These are phyloP conservation scores for Azemiops feae DNA, from an alignment of 2,113 vertebrate genomes.

Conservation along the genomic window DNA sequence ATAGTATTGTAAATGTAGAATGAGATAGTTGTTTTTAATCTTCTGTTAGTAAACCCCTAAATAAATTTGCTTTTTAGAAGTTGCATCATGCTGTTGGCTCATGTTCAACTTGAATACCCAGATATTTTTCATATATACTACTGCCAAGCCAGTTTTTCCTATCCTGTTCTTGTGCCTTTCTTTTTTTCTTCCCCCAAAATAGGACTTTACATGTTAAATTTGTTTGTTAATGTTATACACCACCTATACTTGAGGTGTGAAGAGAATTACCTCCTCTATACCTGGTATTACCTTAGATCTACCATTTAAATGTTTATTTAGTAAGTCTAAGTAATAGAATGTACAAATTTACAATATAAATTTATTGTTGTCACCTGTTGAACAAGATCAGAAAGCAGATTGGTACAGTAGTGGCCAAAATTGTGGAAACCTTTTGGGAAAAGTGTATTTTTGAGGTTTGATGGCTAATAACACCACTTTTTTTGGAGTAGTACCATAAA, in stretches of 20 bases:
- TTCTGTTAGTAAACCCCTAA: neutral
- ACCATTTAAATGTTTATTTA: neutral
- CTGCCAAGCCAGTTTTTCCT: neutral
- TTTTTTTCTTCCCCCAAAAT: neutral
- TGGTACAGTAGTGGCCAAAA: too few species aligned
- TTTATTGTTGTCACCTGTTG: neutral
- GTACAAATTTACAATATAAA: neutral
- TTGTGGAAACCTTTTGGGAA: too few species aligned
- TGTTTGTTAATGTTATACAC: neutral
- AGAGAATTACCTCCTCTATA: neutral
- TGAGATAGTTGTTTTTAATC: neutral
- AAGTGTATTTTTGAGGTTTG: too few species aligned
- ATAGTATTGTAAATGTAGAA: neutral
- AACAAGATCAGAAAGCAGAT: neutral
- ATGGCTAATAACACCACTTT: too few species aligned
- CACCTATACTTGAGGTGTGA: neutral
- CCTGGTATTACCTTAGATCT: neutral
- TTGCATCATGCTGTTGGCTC: neutral
- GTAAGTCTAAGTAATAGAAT: neutral
- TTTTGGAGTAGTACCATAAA: too few species aligned
- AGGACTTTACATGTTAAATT: neutral
- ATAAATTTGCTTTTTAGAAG: neutral
- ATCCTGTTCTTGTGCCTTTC: neutral
- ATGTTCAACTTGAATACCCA: neutral
- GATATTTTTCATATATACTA: neutral